Percentiles rank a stretch among this genome's conserved stretches.
phyloP scores from a whole-genome alignment of 2,113 vertebrate species.

The Catharus fuscescens region DNA sequence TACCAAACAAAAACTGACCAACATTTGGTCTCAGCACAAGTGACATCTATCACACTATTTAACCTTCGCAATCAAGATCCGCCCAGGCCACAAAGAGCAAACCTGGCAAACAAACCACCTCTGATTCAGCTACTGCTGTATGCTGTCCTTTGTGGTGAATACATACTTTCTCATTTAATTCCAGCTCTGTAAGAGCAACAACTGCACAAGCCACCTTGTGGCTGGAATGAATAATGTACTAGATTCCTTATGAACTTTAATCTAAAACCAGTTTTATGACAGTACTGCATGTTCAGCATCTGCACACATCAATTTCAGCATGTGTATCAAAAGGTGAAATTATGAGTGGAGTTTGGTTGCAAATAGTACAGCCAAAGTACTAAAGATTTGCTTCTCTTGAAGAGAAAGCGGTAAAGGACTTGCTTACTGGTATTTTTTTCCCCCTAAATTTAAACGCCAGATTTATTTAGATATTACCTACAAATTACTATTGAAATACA shows the following conservation, averaged over 20 bases:
- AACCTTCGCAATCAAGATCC: neutral
- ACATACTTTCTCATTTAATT: neutral
- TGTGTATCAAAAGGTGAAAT: neutral
- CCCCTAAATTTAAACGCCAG: neutral
- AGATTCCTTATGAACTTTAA: neutral
- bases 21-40: neutral
- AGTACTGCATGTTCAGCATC: neutral
- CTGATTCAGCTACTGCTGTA: neutral
- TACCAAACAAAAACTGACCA: fast-evolving
- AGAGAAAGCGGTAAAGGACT: neutral
- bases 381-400: neutral
- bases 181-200: neutral
- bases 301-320: neutral
- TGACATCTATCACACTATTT: neutral
- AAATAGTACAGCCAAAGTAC: neutral
- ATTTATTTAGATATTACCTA: neutral
- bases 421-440: neutral
- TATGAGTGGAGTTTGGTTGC: neutral
- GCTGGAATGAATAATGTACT: neutral
- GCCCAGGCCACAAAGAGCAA: neutral
- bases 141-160: neutral
- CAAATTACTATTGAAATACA: neutral
- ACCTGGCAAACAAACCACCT: neutral
- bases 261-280: neutral
- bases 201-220: neutral